These are phyloP conservation scores for Acrocephalus arundinaceus DNA, from an alignment of 2,113 vertebrate species.

Conservation along the genomic window DNA sequence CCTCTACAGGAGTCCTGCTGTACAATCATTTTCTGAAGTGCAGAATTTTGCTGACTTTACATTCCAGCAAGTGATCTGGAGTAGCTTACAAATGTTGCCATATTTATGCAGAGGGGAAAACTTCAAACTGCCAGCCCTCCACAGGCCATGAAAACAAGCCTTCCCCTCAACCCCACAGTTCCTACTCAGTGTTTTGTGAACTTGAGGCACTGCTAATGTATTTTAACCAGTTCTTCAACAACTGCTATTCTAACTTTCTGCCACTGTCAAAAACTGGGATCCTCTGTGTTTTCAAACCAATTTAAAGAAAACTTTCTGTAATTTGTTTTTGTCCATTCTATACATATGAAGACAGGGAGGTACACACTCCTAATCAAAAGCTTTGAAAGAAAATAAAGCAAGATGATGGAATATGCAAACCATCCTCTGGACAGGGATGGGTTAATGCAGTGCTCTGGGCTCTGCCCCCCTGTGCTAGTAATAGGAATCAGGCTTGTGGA, in stretches of 20 bases:
- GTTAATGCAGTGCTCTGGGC: slow-evolving; percentile 24
- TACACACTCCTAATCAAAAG: background rate
- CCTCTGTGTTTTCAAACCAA: background rate
- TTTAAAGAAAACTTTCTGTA: background rate
- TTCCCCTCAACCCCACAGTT: background rate
- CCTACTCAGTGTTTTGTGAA: slow-evolving; percentile 5
- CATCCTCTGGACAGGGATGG: background rate
- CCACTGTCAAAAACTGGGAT: background rate
- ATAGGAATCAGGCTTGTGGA: slow-evolving; percentile 51
- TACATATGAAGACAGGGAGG: background rate
- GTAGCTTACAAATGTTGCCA: slow-evolving; percentile 38
- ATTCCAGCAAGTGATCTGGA: slow-evolving; percentile 48
- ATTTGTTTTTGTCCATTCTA: background rate
- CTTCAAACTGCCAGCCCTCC: slow-evolving; percentile 25
- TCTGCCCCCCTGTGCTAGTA: slow-evolving; percentile 9
- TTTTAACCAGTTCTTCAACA: slow-evolving; percentile 49
- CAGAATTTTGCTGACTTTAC: slow-evolving; percentile 57
- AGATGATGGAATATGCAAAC: background rate
- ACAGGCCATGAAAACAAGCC: slow-evolving; percentile 18
- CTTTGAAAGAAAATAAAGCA: background rate
- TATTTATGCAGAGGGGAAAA: slow-evolving; percentile 39
- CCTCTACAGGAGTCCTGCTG: slow-evolving; percentile 6
- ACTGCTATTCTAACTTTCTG: background rate
- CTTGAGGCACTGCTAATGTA: background rate
- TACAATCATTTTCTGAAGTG: slow-evolving; percentile 7